Evolutionary conservation across 2,888 invertebrate genomes (phyloP), one percentile per base, ranked within the genome.

Genomic region (Thumatha senex): DNA sequence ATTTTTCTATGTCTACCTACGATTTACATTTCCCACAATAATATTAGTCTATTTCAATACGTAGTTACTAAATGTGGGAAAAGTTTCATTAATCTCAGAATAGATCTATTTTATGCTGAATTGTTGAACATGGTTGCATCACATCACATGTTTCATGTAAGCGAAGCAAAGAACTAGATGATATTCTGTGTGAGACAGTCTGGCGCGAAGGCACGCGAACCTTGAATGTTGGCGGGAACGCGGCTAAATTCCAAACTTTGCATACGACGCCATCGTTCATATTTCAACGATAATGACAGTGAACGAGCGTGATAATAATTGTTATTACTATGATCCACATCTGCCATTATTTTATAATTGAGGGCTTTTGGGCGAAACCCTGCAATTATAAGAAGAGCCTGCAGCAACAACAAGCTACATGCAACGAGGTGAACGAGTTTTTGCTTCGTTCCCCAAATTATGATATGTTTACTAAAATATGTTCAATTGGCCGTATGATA

Each of bases 331-430:
- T 86, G 89, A 90, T 88, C 86, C 89, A 84, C 89, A 89, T 89
- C 89, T 90, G 87, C 86, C 90, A 91, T 91, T 91, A 91, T 90
- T 90, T 91, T 89, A 91, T 91, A 91, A 91, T 91, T 91, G 89
- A 88, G 80, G 89, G 86, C 79, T 90, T 90, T 91, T 87, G 88
- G 86, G 87, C 85, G 86, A 89, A 90, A 91, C 88, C 90, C 89
- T 78, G 78, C 90, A 91, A 91, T 91, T 91, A 91, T 91, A 83
- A 89, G 79, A 78, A 84, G 84, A 86, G 91, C 90, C 91, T 83
- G 80, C 74, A 89, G 91, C 89, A 76, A 78, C 75, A 73, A 72
- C 75, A 63, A 76, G 74, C 74, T 81, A 83, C 89, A 84, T 86
- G 89, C 89, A 89, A 86, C 84, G 80, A 79, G 77, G 76, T 83